Base-by-base conservation (phyloP, 2,797 vertebrate species). In the Sebastiscus albofasciatus region DNA sequence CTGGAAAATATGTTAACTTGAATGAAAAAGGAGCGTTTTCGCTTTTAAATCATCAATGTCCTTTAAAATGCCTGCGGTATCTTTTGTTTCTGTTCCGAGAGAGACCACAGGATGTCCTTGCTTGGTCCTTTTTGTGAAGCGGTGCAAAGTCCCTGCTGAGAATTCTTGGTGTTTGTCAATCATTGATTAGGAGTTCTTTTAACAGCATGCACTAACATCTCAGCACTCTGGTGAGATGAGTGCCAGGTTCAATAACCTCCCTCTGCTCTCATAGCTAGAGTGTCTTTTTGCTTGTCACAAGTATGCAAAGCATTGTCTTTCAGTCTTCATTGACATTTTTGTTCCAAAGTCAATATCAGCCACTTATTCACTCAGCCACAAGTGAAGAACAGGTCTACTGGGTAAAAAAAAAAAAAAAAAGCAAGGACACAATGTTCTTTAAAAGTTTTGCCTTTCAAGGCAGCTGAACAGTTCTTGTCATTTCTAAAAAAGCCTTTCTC, bases 151-250 rank as follows among this genome's bases (percentile, higher is more conserved):
- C 81, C 72, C 77, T 69, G 72, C 79, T 78, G 87, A 72, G 76
- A 84, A 77, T 67, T 72, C 66, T 58, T 75, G 27, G 26, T 83
- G 84, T 90, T 90, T 92, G 87, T 75, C 80, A 72, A 54, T 85
- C 80, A 93, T 94, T 91, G 94, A 95, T 93, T 90, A 80, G 85
- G 61, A 68, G 58, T 67, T 89, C 87, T 86, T 87, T 90, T 93
- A 90, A 90, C 83, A 88, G 82, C 83, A 64, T 60, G 84, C 72
- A 70, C 79, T 80, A 86, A 89, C 88, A 80, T 94, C 80, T 90
- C 76, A 81, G 72, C 80, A 80, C 87, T 90, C 82, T 67, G 58
- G 64, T 52, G 70, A 83, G 72, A 82, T 67, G 73, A 87, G 83
- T 81, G 82, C 84, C 74, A 80, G 59, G 89, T 87, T 94, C 92